Base-by-base conservation (phyloP, 2,888 invertebrate genomes). In the Tetranychus truncatus region DNA sequence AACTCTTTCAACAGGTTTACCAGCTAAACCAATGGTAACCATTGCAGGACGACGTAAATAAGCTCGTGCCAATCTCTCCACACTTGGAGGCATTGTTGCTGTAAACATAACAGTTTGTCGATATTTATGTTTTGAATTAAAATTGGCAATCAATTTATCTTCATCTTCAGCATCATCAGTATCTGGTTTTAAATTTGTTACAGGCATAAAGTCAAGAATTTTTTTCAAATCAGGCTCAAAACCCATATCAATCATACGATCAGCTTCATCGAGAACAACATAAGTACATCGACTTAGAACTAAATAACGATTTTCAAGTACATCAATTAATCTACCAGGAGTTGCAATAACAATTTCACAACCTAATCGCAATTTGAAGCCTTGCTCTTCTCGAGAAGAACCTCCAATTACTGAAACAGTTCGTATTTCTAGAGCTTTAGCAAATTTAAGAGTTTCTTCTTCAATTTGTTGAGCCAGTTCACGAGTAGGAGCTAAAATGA, bases 21-120 rank as follows among this genome's bases (percentile, higher is more conserved):
- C 97, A 72, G 90, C 87, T 1, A 95, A 93, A 76, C 97, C 97
- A 78, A 99, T 97, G 82, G 97, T 93, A 0, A 99, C 97, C 2
- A 96, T 91, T 15, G 97, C 95, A 0, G 99, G 99, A 80, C 99
- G 86, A 75, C 99, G 87, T 34, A 99, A 85, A 84, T 99, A 99
- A 46, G 89, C 91, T 78, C 95, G 87, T 0, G 99, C 99, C 78
- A 99, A 84, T 77, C 97, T 87, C 84, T 99, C 99, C 1, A 99
- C 95, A 3, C 96, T 92, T 0, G 96, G 90, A 9, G 96, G 96
- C 99, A 99, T 99, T 78, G 99, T 99, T 4, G 99, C 99, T 73
- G 99, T 99, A 84, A 99, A 99, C 99, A 99, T 99, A 82, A 99
- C 99, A 81, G 99, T 99, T 89, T 96, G 96, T 82, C 96, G 86